These are phyloP conservation scores for Ahaetulla prasina DNA, from an alignment of 2,113 vertebrate genomes.

Conservation along the genomic window DNA sequence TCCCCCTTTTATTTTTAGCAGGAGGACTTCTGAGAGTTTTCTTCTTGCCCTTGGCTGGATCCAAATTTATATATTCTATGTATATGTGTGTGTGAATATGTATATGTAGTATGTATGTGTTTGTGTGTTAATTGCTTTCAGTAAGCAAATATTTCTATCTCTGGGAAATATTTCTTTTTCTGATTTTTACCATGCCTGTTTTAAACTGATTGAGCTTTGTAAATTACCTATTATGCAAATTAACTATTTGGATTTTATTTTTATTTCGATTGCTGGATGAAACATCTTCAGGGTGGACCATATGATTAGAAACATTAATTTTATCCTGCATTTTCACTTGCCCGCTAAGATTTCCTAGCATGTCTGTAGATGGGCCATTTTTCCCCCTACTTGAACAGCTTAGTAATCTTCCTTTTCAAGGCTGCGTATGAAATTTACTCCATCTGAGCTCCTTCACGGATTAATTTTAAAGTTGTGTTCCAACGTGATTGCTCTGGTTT, in stretches of 20 bases:
- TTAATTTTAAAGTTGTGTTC: not conserved
- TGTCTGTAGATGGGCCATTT: not conserved
- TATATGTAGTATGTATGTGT: no score
- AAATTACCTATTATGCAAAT: not conserved
- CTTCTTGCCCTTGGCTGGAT: constrained; percentile 3
- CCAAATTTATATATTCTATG: not conserved
- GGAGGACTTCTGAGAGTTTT: constrained; percentile 4
- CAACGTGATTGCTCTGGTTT: not conserved
- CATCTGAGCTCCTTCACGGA: not conserved
- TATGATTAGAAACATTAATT: not conserved
- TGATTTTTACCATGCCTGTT: not conserved
- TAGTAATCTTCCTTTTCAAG: not conserved
- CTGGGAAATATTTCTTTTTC: not conserved
- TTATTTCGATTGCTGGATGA: not conserved
- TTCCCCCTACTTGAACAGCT: not conserved
- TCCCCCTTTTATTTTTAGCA: not conserved
- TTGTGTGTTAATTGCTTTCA: not conserved
- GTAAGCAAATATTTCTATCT: not conserved
- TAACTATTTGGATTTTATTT: not conserved
- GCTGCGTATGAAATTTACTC: not conserved
- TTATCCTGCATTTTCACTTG: not conserved
- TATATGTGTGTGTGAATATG: no score
- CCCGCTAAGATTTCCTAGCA: not conserved
- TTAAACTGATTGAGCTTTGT: not conserved
- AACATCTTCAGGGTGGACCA: not conserved